These are phyloP conservation scores for Trichomycterus rosablanca DNA, from an alignment of 2,113 vertebrate genomes.

Conservation along the genomic window DNA sequence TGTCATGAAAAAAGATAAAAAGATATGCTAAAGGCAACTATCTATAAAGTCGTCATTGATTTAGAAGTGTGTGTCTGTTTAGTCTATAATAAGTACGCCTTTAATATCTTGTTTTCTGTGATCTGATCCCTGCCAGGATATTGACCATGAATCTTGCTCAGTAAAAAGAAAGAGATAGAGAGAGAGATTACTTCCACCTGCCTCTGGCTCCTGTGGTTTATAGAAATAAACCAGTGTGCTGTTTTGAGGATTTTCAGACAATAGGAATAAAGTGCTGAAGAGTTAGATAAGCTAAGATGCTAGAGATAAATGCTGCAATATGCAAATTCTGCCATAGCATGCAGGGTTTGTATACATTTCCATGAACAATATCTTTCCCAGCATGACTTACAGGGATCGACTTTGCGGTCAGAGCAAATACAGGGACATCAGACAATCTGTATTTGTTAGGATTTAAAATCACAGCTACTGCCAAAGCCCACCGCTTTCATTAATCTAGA, in stretches of 20 bases:
- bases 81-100: too few relatives aligned
- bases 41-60: too few relatives aligned
- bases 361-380: slow-evolving; percentile 20
- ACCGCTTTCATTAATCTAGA: too few relatives aligned
- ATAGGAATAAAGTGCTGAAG: not conserved
- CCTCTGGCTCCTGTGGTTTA: not conserved
- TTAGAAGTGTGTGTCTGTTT: too few relatives aligned
- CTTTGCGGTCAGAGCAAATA: not conserved
- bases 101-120: not conserved
- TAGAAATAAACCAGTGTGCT: not conserved
- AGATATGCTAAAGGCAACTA: too few relatives aligned
- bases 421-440: slow-evolving; percentile 25
- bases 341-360: slow-evolving; percentile 13
- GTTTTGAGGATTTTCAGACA: too few relatives aligned
- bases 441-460: too few relatives aligned
- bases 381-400: slow-evolving; percentile 29
- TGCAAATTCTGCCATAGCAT: slow-evolving; percentile 9
- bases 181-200: not conserved
- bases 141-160: not conserved
- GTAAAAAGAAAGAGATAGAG: not conserved
- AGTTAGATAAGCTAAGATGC: not conserved
- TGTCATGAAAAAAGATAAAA: too few relatives aligned
- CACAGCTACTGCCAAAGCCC: too few relatives aligned
- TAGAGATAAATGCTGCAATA: slow-evolving; percentile 19
- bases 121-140: too few relatives aligned